A percentile compares a stretch with the other conserved stretches of the same genome.
These are phyloP conservation scores for Zaprionus ghesquierei DNA, from an alignment of 1,140 invertebrate species.

Conservation along the genomic window DNA sequence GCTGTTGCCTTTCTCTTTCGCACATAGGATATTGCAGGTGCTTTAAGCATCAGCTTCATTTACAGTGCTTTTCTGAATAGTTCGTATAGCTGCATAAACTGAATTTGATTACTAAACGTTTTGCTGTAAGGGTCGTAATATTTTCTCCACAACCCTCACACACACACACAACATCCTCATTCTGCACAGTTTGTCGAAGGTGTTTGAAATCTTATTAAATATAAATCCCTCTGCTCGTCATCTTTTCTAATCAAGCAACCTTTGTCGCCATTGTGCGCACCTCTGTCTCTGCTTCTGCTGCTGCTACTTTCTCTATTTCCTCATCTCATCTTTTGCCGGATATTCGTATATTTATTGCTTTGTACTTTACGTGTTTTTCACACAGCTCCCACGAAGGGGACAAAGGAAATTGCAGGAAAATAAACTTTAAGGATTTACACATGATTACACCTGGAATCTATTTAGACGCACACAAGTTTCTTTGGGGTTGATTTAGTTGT, in stretches of 20 bases:
- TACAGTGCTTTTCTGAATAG: not conserved
- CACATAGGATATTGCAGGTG: not conserved
- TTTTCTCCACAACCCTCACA: not conserved
- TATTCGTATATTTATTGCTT: conserved; percentile 30
- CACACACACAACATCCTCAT: not conserved
- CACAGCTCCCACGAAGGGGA: conserved; percentile 5
- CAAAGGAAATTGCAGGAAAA: conserved; percentile 16
- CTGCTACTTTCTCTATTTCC: not conserved
- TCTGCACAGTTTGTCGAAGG: not conserved
- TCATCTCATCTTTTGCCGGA: conserved; percentile 13
- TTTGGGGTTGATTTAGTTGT: conserved; percentile 36
- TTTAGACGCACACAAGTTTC: conserved; percentile 7
- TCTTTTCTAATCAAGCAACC: conserved; percentile 23
- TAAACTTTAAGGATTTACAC: conserved; percentile 49
- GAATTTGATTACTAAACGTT: not conserved
- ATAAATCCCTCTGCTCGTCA: conserved; percentile 9
- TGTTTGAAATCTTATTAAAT: conserved; percentile 5
- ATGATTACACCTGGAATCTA: conserved; percentile 46
- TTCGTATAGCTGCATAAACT: not conserved
- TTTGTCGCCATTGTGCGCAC: conserved; percentile 1
- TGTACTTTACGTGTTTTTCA: conserved; percentile 27
- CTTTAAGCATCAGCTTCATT: not conserved
- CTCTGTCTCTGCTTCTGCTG: not conserved
- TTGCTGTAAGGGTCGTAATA: not conserved
- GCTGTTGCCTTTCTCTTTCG: not conserved